Base-by-base conservation (phyloP, 2,113 vertebrate genomes). In the Cavia porcellus region DNA sequence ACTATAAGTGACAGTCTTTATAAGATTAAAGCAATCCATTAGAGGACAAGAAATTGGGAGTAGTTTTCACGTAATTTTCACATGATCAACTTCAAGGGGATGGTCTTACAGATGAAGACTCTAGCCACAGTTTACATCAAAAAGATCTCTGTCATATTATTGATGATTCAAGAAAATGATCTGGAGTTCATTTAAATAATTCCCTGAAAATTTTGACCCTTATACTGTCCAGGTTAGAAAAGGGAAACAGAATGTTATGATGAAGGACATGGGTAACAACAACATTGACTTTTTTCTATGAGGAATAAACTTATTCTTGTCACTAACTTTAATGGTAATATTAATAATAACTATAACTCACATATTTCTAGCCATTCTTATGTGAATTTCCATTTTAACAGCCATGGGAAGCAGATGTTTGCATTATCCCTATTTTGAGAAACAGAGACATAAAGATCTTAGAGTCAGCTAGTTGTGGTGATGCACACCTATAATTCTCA, bases 131-230 rank as follows among this genome's bases (percentile, higher is more conserved):
- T 55, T 92, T 90, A 57, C 72, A 75, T 68, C 28, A 25, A 35
- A 85, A 89, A 13, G 22, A 11, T 61, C 3, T 92, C 42, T 95
- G 38, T 70, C 61, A 30, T 55, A 10, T 77, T 66, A 81, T 88
- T 89, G 77, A 50, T 95, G 86, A 74, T 81, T 95, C 42, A 88
- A 79, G 72, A 85, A 95, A 90, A 74, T 94, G 64, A 80, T 66
- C n/a, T 75, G 70, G 72, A 61, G 24, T 80, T 94, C 50, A 92
- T 92, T 89, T 52, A 86, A 83, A 68, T 52, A 6, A 45, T 86
- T 87, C 25, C 75, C 42, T 74, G 50, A 81, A 94, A 94, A 90
- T 35, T 82, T 17, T 22, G 42, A 59, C 62, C 62, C 35, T 15
- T 80, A 52, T 59, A 42, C 79, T 85, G 6, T 74, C 57, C 25